phyloP scores from a whole-genome alignment of 92 coral and sea anemone species.

The Plumapathes pennacea region DNA sequence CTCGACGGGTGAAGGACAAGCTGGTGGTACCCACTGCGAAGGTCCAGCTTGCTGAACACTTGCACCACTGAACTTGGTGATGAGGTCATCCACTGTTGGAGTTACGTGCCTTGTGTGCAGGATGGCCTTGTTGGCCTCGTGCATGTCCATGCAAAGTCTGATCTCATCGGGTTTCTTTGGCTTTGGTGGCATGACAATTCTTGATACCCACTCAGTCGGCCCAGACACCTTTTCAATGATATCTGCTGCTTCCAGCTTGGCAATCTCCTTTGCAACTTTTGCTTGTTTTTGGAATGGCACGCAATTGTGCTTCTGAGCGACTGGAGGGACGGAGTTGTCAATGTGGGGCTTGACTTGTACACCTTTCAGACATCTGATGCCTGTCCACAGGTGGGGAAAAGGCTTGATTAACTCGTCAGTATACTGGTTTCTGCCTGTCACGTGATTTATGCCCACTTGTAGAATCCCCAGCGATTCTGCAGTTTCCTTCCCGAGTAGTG shows the following conservation, averaged over 20 bases:
- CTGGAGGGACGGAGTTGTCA: slow-evolving; percentile 22
- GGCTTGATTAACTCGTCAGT: slow-evolving; percentile 2
- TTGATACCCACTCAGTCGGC: slow-evolving; percentile 26
- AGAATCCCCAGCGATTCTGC: slow-evolving; percentile 1
- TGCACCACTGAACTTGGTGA: slow-evolving; percentile 27
- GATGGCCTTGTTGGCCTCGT: slow-evolving; percentile 30
- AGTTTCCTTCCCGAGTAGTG: slow-evolving; percentile 16
- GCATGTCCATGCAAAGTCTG: slow-evolving; percentile 27
- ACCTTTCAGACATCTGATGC: background rate
- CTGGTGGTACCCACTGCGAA: slow-evolving; percentile 40
- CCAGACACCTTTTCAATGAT: slow-evolving; percentile 21
- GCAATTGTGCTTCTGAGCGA: slow-evolving; percentile 9
- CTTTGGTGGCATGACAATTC: slow-evolving; percentile 25
- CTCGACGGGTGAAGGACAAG: slow-evolving; percentile 7
- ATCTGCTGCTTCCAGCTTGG: slow-evolving; percentile 1
- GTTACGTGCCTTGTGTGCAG: slow-evolving; percentile 18
- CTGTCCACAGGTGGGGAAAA: slow-evolving; percentile 1
- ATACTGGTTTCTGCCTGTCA: no score
- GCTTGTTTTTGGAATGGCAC: slow-evolving; percentile 27
- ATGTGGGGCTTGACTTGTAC: slow-evolving; percentile 9
- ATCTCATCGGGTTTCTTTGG: slow-evolving; percentile 21
- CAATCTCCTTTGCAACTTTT: slow-evolving; percentile 16
- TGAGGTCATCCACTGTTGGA: slow-evolving; percentile 14
- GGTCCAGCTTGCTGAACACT: slow-evolving; percentile 48
- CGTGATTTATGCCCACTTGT: background rate